Base-by-base conservation (phyloP, 2,888 invertebrate genomes). In the Prostheceraeus crozeri region DNA sequence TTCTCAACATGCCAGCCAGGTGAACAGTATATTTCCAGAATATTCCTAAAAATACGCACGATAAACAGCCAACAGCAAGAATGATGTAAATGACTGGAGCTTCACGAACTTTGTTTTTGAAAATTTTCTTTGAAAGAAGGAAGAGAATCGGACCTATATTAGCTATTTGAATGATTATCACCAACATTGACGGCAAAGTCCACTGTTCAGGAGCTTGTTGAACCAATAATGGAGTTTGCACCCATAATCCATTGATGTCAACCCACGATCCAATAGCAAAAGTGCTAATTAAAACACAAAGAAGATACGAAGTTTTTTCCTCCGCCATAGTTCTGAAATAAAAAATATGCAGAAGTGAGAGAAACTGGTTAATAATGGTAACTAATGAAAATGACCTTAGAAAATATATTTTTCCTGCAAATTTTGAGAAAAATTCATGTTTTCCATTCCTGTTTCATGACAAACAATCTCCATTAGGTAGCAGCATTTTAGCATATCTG, bases 211-310 rank as follows among this genome's bases (percentile, higher is more conserved):
- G 90, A 53, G 88, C 82, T 35, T 78, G 78, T 63, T 83, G 80
- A 4, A 89, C 87, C 59, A 91, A 79, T 65, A 89, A 78, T n/a
- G 90, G 89, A 64, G 90, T 78, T 75, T 91, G 87, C 65, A 89
- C 84, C 79, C 84, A 91, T 63, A 88, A 81, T 8, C 86, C 87
- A 78, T 89, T 91, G 59, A 90, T 83, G 48, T 85, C 85, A 67
- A 89, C 82, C 90, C 90, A 91, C 35, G 89, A 77, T 19, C 77
- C 73, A 11, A 78, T 72, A 6, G 78, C 79, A 82, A 90, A 90
- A 68, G 84, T 78, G 62, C 83, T 81, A 66, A 86, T 83, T 61
- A 87, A 77, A 63, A 83, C 70, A 75, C 87, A 86, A 11, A 86
- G 83, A 62, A 80, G n/a, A n/a, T n/a, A n/a, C n/a, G n/a, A n/a